Conservation (phyloP, 2,113 vertebrate species). For the Megaptera novaeangliae region DNA sequence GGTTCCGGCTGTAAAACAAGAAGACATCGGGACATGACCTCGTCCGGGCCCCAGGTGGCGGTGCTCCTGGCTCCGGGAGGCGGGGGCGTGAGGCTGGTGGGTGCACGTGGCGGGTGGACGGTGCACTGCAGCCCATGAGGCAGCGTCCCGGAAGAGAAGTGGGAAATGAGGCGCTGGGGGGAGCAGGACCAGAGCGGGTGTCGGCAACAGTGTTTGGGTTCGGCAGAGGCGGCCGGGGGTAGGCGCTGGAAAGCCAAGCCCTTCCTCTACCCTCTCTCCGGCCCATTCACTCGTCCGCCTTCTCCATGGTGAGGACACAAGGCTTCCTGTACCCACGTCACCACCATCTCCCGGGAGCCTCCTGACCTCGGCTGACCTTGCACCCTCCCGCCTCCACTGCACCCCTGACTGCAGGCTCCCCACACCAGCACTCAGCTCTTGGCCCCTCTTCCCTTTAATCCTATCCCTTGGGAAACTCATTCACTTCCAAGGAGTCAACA, state of each 20-base stretch:
- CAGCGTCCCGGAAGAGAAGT: background rate
- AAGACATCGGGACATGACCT: background rate
- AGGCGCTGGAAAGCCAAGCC: background rate
- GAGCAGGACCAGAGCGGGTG: background rate
- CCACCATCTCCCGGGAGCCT: background rate
- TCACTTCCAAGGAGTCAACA: background rate
- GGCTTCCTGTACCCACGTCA: fast-evolving
- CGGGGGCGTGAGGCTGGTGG: background rate
- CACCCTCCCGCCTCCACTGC: background rate
- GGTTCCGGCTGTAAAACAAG: background rate
- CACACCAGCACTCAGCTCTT: background rate
- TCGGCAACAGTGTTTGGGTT: background rate
- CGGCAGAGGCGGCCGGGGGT: background rate
- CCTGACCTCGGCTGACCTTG: background rate
- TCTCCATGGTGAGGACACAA: background rate
- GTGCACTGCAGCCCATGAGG: background rate
- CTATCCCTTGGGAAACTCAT: background rate
- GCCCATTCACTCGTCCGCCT: background rate
- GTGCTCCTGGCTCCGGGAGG: background rate
- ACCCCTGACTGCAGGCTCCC: background rate
- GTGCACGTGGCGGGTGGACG: fast-evolving
- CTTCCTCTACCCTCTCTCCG: no score
- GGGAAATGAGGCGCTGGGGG: background rate
- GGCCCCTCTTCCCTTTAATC: background rate
- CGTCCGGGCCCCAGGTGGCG: background rate